Percentiles rank a stretch among this genome's conserved stretches.
phyloP scores from a whole-genome alignment of 2,113 vertebrate genomes.

The Xiphorhynchus elegans region DNA sequence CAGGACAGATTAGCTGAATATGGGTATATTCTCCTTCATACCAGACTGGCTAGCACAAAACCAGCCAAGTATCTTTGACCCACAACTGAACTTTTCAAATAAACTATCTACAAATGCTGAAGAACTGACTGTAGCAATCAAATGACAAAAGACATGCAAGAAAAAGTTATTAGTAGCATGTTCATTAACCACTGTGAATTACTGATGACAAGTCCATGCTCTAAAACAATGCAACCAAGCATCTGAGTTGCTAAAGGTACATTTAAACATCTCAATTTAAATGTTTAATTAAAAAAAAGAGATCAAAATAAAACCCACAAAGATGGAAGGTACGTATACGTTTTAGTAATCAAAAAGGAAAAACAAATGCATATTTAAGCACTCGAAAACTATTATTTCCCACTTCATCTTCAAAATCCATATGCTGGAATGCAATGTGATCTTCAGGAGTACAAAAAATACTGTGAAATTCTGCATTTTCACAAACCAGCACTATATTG shows the following conservation, averaged over 20 bases:
- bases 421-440: neutral
- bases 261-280: neutral
- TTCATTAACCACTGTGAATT: neutral
- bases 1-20: neutral
- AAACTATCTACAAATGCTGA: neutral
- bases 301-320: fast-evolving
- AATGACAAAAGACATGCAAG: neutral
- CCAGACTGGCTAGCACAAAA: neutral
- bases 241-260: neutral
- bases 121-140: neutral
- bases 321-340: neutral
- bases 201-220: neutral
- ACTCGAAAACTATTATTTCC: neutral
- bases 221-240: neutral
- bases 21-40: neutral
- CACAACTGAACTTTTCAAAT: neutral
- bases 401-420: neutral
- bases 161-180: neutral
- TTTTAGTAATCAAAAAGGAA: neutral
- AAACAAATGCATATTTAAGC: neutral
- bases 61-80: neutral
- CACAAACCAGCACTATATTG: neutral
- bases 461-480: neutral
- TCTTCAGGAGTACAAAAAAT: neutral
- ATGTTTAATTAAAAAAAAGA: neutral